Evolutionary conservation across 2,888 invertebrate genomes (phyloP), one percentile per base, ranked within the genome.

Genomic region (Tromatobia lineatoria): DNA sequence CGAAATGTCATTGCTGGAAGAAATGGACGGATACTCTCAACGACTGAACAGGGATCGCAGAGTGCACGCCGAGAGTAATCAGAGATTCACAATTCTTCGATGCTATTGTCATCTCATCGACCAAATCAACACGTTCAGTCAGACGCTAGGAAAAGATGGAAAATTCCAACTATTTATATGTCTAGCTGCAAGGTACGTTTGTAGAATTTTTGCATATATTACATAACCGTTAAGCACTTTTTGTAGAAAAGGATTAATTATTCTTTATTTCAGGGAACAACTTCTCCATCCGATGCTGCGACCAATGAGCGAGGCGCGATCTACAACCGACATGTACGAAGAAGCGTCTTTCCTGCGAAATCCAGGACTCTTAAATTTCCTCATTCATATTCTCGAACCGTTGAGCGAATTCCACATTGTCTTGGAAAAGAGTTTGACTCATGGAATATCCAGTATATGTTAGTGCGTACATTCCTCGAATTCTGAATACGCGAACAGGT

Each of bases 111-210:
- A 98, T 91, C 95, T 99, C 15, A 96, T 99, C 92, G 97, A 97
- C 90, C 98, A 98, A 94, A 98, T 99, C 85, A 97, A 96, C 93
- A 96, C 96, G 69, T 97, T 97, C 0, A 98, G 98, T 76, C 96
- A 96, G 90, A 95, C 97, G n/a, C 95, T 98, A 25, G 99, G 99
- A 75, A 99, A 99, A 94, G 99, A 99, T 94, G 99, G 99, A 70
- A 99, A 99, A 94, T 99, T 99, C 93, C 99, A 99, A 94, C 95
- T 99, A 52, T 99, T 99, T 92, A 97, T 99, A 88, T 99, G 99
- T 93, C 95, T 99, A 45, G 97, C 98, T 91, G 96, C 98, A 89
- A 96, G 99, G 99, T 99, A 94, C 11, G 38, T 47, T 38, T 57
- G 25, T 15, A 57, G 25, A 25, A 11, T 25, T 15, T 25, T 57